A percentile compares a stretch with the other conserved stretches of the same genome.
phyloP scores from a whole-genome alignment of 2,113 vertebrate species.

The Arothron firmamentum region DNA sequence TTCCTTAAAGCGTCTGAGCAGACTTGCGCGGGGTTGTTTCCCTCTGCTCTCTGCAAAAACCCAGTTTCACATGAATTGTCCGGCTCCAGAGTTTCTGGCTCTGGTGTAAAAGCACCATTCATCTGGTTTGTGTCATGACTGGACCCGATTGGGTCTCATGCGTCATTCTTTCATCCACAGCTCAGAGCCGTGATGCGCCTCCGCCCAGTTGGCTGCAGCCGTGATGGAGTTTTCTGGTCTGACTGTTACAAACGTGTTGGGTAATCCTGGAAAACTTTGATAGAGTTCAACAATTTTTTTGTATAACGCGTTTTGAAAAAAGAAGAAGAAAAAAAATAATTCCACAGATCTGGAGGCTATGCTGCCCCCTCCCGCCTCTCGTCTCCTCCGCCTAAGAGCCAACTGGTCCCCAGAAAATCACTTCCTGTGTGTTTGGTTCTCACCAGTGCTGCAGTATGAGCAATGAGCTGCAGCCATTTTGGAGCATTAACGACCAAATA shows the following conservation, averaged over 20 bases:
- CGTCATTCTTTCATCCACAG: constrained; percentile 63
- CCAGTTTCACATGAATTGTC: no score
- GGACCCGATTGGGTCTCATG: constrained; percentile 52
- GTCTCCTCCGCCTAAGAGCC: constrained; percentile 45
- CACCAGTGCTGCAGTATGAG: constrained; percentile 19
- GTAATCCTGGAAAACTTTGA: no score
- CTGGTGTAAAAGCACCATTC: constrained; percentile 55
- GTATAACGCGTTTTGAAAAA: no score
- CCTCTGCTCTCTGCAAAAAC: no score
- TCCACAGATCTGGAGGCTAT: no score
- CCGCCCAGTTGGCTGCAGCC: constrained; percentile 58
- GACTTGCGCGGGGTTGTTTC: no score
- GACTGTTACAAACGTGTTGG: no score
- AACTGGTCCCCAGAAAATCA: constrained; percentile 60
- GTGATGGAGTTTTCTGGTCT: constrained; percentile 31
- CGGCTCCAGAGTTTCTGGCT: constrained; percentile 39
- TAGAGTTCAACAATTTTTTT: no score
- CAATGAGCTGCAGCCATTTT: constrained; percentile 25
- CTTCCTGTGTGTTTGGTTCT: constrained; percentile 28
- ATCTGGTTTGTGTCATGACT: constrained; percentile 66
- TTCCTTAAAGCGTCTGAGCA: no score
- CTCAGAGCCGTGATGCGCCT: constrained; percentile 47
- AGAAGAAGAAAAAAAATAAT: no score
- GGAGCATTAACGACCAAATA: neutral
- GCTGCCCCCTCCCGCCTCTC: constrained; percentile 12